Percentiles rank a stretch among this genome's conserved stretches.
These are phyloP conservation scores for Sebastes itinus DNA, from an alignment of 2,797 vertebrate species.

Conservation along the genomic window DNA sequence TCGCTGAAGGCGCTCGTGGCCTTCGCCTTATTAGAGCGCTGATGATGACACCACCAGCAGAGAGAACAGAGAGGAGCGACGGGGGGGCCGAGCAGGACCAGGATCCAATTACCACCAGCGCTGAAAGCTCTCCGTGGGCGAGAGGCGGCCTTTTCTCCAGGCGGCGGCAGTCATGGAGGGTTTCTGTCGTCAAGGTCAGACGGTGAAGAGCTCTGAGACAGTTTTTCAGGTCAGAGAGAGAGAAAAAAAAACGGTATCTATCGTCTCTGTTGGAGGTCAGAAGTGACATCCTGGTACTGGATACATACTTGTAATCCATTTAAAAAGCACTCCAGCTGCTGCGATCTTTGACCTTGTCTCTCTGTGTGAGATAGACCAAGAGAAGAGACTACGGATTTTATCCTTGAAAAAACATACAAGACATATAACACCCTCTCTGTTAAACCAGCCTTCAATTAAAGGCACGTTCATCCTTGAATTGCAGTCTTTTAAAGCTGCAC, in stretches of 20 bases:
- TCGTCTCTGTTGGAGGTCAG: conserved; percentile 60
- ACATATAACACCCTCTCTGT: not conserved
- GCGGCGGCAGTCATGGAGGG: not conserved
- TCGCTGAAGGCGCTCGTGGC: conserved; percentile 58
- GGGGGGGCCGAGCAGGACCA: conserved; percentile 29
- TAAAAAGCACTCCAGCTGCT: conserved; percentile 6
- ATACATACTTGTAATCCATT: conserved; percentile 51
- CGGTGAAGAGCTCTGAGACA: conserved; percentile 1
- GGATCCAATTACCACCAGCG: conserved; percentile 69
- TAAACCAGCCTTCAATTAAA: not conserved
- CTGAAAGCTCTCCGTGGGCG: conserved; percentile 47
- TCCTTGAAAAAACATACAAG: not conserved
- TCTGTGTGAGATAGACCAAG: not conserved
- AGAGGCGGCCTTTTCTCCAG: conserved; percentile 31
- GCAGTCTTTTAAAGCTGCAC: not conserved
- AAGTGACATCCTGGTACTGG: conserved; percentile 49
- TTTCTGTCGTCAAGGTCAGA: conserved; percentile 48
- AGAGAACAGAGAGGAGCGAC: conserved; percentile 27
- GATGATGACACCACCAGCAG: conserved; percentile 58
- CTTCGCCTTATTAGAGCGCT: conserved; percentile 68
- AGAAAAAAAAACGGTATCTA: not conserved
- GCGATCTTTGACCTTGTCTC: conserved; percentile 9
- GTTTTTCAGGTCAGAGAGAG: conserved; percentile 28
- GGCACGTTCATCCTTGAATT: not conserved
- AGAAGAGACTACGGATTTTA: not conserved